These are phyloP conservation scores for Maylandia zebra DNA, from an alignment of 2,113 vertebrate species.

Conservation along the genomic window DNA sequence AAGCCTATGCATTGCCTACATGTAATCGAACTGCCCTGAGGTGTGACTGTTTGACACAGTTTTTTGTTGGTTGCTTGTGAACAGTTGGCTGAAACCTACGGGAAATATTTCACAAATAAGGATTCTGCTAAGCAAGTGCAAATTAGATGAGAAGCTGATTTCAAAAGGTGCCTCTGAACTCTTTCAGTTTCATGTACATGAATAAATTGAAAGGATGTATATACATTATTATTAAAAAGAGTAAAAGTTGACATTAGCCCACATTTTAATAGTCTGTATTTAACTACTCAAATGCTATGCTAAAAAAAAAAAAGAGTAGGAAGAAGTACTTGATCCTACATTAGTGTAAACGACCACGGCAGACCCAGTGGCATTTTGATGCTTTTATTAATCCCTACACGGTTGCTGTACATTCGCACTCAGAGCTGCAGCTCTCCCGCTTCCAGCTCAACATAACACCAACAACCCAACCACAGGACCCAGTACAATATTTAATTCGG, in stretches of 20 bases:
- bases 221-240: accelerated
- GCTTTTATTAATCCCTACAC: too few species aligned
- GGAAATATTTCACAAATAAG: background rate
- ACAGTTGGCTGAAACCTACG: background rate
- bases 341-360: background rate
- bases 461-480: too few species aligned
- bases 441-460: too few species aligned
- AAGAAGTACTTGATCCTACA: background rate
- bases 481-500: too few species aligned
- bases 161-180: background rate
- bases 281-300: background rate
- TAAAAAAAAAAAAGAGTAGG: background rate
- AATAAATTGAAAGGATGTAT: background rate
- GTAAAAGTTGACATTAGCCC: background rate
- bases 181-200: background rate
- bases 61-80: background rate
- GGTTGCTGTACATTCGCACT: too few species aligned
- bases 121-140: background rate
- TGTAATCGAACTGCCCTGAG: background rate
- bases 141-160: background rate
- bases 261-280: background rate
- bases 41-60: background rate
- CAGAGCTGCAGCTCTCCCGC: too few species aligned
- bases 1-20: background rate
- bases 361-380: too few species aligned